Base-by-base conservation (phyloP, 2,113 vertebrate species). In the Myiozetetes cayanensis region DNA sequence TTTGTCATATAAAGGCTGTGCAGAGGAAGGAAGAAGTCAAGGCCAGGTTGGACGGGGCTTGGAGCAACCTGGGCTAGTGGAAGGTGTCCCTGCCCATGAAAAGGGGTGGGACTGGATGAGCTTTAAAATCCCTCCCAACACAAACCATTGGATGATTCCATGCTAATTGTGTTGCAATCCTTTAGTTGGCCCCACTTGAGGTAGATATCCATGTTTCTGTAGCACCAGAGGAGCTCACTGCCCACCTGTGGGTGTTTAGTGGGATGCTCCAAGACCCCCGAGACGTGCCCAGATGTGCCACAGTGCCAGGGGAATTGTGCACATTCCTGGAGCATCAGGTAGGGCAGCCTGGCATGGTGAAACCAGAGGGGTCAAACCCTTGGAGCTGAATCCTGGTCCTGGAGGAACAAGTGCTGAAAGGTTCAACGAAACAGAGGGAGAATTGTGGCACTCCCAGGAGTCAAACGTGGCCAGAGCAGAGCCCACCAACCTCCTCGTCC, bases 151-250 rank as follows among this genome's bases (percentile, higher is more conserved):
- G 31, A 10, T 8, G 35, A 17, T 3, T 63, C 56, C 35, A 15
- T 56, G 63, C 3, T 5, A 43, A 31, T 5, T 47, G 79, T 23
- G 22, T 6, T 76, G 30, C 25, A 49, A 3, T 6, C 5, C n/a
- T 8, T 56, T 18, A 12, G 4, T 3, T 10, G 4, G 13, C 35
- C 41, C 39, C 31, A 28, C 37, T 44, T 33, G 39, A 49, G 62
- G 18, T 35, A n/a, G 9, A 10, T 15, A 7, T 14, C 31, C 37
- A 3, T 0, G 2, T 35, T 73, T 14, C 62, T 50, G 2, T 9
- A 8, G 2, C 43, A 3, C 39, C 31, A 17, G 5, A 85, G 37
- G 22, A 62, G 66, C 31, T 33, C 6, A 18, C 5, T n/a, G 53
- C 31, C 41, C 79, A 63, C 8, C 25, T 21, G 33, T 17, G 62